phyloP scores from a whole-genome alignment of 2,888 invertebrate species.

The Noctua comes region DNA sequence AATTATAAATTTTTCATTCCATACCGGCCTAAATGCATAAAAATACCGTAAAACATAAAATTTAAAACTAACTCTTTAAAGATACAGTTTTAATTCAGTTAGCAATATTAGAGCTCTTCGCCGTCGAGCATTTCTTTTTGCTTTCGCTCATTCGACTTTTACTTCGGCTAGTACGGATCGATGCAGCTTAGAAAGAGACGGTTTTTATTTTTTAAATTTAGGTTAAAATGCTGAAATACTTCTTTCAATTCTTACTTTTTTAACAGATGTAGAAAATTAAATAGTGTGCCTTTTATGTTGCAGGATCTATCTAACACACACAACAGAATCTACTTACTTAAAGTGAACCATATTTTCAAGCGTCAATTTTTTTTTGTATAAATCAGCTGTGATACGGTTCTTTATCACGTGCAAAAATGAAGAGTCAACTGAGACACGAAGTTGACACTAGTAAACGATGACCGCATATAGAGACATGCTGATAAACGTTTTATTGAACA shows the following conservation, averaged over 20 bases:
- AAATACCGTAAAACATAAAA: neutral
- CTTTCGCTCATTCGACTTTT: neutral
- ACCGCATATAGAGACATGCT: neutral
- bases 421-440: slow-evolving; percentile 28
- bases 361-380: neutral
- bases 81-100: neutral
- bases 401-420: slow-evolving; percentile 52
- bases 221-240: neutral
- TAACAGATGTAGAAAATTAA: neutral
- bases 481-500: neutral
- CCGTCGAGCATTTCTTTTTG: neutral
- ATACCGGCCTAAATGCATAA: neutral
- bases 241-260: neutral
- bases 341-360: neutral
- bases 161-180: neutral
- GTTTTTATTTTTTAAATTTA: neutral
- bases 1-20: too few relatives aligned
- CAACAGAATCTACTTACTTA: neutral
- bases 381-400: neutral
- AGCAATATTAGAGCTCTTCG: neutral
- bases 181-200: slow-evolving; percentile 3
- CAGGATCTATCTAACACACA: neutral
- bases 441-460: neutral
- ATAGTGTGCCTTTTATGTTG: neutral
- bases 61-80: neutral